phyloP scores from a whole-genome alignment of 2,797 vertebrate genomes.

The Sparidentex hasta region DNA sequence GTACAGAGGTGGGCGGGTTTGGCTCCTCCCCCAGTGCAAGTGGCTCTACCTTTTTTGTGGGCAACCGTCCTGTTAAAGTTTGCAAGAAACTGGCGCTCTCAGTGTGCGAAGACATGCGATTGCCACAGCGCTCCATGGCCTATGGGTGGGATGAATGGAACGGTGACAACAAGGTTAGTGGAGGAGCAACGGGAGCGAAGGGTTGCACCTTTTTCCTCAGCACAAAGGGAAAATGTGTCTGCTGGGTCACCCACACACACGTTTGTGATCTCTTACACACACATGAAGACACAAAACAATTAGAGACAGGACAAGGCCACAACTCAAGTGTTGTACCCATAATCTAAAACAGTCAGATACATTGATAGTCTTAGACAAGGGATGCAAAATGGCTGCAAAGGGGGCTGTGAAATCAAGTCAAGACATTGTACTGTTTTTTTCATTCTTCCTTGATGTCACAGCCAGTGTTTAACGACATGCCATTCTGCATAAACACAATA shows the following conservation, averaged over 20 bases:
- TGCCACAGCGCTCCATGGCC: slow-evolving; percentile 99
- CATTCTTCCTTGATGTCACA: slow-evolving; percentile 22
- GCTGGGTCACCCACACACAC: slow-evolving; percentile 53
- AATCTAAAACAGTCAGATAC: slow-evolving; percentile 43
- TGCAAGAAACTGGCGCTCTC: slow-evolving; percentile 99
- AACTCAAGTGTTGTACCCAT: slow-evolving; percentile 32
- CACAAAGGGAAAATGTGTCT: slow-evolving; percentile 62
- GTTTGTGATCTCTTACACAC: slow-evolving; percentile 52
- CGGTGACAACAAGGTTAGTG: slow-evolving; percentile 95
- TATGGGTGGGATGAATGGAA: slow-evolving; percentile 98
- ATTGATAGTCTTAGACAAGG: slow-evolving; percentile 19
- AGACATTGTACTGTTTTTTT: not conserved
- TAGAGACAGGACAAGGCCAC: slow-evolving; percentile 57
- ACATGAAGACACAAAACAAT: slow-evolving; percentile 69
- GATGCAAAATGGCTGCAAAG: slow-evolving; percentile 55
- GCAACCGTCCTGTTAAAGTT: slow-evolving; percentile 99
- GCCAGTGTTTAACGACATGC: slow-evolving; percentile 13
- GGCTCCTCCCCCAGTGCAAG: slow-evolving; percentile 84
- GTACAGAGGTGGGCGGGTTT: slow-evolving; percentile 69
- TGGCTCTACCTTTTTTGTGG: slow-evolving; percentile 99
- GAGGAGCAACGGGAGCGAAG: slow-evolving; percentile 80
- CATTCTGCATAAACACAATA: slow-evolving; percentile 54
- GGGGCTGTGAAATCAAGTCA: slow-evolving; percentile 1
- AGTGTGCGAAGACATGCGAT: slow-evolving; percentile 99
- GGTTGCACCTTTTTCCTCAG: slow-evolving; percentile 75